Conservation (phyloP, 2,888 invertebrate species). For the Enchytraeus crypticus region DNA sequence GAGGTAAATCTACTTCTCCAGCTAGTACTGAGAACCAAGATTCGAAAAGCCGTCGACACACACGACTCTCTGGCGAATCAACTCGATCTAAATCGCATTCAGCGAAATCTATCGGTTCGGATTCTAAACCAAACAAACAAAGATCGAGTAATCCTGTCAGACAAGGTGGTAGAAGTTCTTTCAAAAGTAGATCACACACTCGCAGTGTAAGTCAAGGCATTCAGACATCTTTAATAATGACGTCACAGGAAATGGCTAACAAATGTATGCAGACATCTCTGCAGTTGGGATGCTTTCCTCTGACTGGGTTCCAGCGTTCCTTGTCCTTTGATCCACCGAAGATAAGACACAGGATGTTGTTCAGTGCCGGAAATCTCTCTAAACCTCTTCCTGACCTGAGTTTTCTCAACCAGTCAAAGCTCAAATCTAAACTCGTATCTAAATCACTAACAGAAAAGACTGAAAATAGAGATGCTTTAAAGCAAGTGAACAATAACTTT, state of each 20-base stretch:
- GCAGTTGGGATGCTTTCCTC: background rate
- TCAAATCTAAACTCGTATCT: background rate
- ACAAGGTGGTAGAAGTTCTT: no score
- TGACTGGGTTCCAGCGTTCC: background rate
- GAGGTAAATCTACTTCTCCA: no score
- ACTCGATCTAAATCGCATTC: no score
- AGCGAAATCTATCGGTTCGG: no score
- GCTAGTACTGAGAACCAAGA: no score
- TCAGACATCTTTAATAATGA: background rate
- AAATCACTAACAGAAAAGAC: background rate
- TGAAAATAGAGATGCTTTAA: background rate
- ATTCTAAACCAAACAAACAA: no score
- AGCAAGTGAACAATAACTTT: background rate
- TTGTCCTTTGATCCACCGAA: background rate
- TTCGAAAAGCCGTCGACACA: no score
- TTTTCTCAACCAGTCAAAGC: constrained; percentile 22
- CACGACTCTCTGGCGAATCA: no score
- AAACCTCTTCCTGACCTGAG: constrained; percentile 26
- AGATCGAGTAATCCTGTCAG: no score
- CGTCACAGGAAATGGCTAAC: constrained; percentile 11
- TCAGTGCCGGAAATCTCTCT: constrained; percentile 13
- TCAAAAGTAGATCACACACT: no score
- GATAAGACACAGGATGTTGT: background rate
- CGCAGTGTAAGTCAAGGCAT: no score
- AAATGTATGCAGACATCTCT: constrained; percentile 24